Conservation (phyloP, 2,888 invertebrate genomes). For the Cerastoderma edule region DNA sequence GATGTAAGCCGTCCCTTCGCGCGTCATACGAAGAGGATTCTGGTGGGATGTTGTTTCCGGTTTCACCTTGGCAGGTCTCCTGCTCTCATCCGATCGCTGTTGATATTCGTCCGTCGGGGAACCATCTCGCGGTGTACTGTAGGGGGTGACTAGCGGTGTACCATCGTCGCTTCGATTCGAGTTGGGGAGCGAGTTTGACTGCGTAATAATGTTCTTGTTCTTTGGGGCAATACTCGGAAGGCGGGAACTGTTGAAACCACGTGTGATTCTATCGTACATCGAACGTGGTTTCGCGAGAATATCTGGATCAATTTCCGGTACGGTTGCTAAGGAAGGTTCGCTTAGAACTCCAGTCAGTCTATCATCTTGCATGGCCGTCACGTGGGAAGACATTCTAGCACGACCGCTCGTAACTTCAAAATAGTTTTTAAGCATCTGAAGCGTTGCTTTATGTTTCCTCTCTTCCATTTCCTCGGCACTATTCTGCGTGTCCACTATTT, state of each 20-base stretch:
- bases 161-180: conserved; percentile 42
- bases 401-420: conserved; percentile 60
- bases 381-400: conserved; percentile 14
- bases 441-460: conserved; percentile 51
- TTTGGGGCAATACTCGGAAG: conserved; percentile 50
- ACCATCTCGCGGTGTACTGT: conserved; percentile 45
- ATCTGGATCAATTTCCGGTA: conserved; percentile 60
- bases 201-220: conserved; percentile 36
- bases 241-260: conserved; percentile 48
- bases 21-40: too few species aligned
- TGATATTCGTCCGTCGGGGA: conserved; percentile 37
- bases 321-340: conserved; percentile 56
- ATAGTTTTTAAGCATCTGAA: conserved; percentile 56
- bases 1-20: conserved; percentile 5
- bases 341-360: conserved; percentile 55
- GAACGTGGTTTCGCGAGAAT: conserved; percentile 54
- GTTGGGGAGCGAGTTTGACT: conserved; percentile 47
- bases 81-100: conserved; percentile 33
- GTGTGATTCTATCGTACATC: conserved; percentile 56
- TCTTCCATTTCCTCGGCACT: conserved; percentile 59
- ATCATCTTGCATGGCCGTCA: conserved; percentile 54
- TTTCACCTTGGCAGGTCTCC: conserved; percentile 35
- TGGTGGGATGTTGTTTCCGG: not conserved
- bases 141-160: conserved; percentile 46
- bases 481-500: conserved; percentile 57